Evolutionary conservation across 2,888 invertebrate species (phyloP).

Genomic region (Agriopis leucophaearia): DNA sequence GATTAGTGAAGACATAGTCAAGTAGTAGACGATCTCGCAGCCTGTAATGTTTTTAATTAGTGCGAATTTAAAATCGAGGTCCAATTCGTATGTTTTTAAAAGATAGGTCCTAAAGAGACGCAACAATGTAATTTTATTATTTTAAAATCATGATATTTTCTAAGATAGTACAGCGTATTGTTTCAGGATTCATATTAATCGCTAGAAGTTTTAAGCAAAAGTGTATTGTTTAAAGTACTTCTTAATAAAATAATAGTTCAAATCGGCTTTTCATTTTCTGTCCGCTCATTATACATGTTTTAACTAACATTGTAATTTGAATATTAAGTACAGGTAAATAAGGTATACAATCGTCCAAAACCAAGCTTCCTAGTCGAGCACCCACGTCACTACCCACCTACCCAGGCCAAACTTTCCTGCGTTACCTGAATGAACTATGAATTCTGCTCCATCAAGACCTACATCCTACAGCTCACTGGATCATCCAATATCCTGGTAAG

Average conservation of each 20-base stretch:
- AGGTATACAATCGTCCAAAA: constrained; percentile 61
- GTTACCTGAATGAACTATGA: constrained; percentile 79
- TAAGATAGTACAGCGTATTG: constrained; percentile 75
- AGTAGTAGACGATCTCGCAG: constrained; percentile 53
- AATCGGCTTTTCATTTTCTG: constrained; percentile 59
- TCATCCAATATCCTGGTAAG: constrained; percentile 85
- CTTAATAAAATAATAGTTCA: constrained; percentile 77
- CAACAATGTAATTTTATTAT: constrained; percentile 70
- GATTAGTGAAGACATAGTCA: constrained; percentile 48
- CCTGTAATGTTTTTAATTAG: constrained; percentile 70
- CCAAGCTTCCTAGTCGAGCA: constrained; percentile 77
- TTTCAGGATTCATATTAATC: constrained; percentile 81
- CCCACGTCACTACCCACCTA: constrained; percentile 80
- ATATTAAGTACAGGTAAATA: constrained; percentile 66
- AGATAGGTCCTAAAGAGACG: constrained; percentile 71
- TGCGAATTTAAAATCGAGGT: constrained; percentile 83
- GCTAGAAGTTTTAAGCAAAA: constrained; percentile 84
- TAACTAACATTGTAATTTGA: constrained; percentile 44
- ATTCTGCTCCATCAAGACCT: constrained; percentile 79
- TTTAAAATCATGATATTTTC: constrained; percentile 80
- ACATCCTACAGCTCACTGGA: constrained; percentile 83
- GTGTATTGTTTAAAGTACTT: constrained; percentile 78
- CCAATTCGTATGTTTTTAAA: constrained; percentile 83
- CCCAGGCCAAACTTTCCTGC: constrained; percentile 79
- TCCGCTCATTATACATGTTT: constrained; percentile 27